Conservation (phyloP, 2,888 invertebrate species). For the Seira musarum region DNA sequence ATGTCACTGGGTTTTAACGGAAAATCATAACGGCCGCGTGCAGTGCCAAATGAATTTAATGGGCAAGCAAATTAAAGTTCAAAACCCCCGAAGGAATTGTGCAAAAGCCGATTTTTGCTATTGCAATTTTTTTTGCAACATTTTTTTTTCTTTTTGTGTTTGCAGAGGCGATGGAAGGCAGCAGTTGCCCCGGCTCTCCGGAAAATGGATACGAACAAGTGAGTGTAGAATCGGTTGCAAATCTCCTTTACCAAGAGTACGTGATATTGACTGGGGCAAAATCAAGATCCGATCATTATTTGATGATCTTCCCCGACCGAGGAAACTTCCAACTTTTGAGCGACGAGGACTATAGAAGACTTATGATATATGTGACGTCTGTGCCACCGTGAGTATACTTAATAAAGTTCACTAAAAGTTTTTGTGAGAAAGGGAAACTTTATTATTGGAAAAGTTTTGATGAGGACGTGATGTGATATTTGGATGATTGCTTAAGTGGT, state of each 20-base stretch:
- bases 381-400: conserved; percentile 89
- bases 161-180: conserved; percentile 70
- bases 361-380: conserved; percentile 94
- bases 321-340: conserved; percentile 87
- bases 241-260: conserved; percentile 89
- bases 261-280: conserved; percentile 94
- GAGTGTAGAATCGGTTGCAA: conserved; percentile 77
- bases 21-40: too few species aligned
- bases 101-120: too few species aligned
- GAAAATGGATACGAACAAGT: conserved; percentile 76
- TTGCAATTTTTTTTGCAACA: too few species aligned
- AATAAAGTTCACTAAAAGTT: neutral
- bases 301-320: conserved; percentile 93
- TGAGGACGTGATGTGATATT: too few species aligned
- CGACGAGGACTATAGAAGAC: conserved; percentile 90
- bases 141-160: too few species aligned
- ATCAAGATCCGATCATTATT: conserved; percentile 91
- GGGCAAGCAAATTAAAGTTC: too few species aligned
- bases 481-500: too few species aligned
- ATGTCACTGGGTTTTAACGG: too few species aligned
- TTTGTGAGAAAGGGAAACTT: neutral
- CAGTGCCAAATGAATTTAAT: too few species aligned
- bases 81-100: too few species aligned
- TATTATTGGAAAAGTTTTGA: too few species aligned
- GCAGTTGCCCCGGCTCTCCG: conserved; percentile 74